Percentiles rank a stretch among this genome's conserved stretches.
Conservation (phyloP, 2,113 vertebrate species). For the Microtus oregoni region DNA sequence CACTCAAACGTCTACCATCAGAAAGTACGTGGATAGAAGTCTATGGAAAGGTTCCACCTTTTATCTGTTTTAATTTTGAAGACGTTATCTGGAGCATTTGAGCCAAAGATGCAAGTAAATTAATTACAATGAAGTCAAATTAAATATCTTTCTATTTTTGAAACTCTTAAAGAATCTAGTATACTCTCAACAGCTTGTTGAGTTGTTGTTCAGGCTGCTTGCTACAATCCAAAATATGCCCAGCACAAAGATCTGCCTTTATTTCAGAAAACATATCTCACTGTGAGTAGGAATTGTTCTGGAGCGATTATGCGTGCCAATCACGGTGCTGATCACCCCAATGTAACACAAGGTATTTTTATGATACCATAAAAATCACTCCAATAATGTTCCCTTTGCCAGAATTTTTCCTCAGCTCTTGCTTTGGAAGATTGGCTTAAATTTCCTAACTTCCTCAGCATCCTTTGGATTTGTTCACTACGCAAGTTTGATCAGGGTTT, state of each 20-base stretch:
- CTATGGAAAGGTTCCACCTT: neutral
- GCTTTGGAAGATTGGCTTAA: conserved; percentile 24
- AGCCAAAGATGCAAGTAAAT: conserved; percentile 5
- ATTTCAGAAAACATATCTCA: neutral
- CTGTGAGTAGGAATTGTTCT: neutral
- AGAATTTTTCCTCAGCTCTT: conserved; percentile 8
- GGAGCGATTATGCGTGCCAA: neutral
- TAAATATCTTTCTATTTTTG: neutral
- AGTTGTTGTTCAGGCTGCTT: neutral
- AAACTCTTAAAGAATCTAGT: neutral
- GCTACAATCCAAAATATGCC: neutral
- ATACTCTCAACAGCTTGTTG: neutral
- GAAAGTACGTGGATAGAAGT: neutral
- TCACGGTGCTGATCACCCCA: neutral
- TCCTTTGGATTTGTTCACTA: neutral
- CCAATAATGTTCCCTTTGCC: neutral
- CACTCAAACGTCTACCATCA: conserved; percentile 8
- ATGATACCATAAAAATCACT: neutral
- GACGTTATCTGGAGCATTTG: neutral
- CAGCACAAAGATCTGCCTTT: neutral
- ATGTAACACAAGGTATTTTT: neutral
- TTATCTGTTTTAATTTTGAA: conserved; percentile 45
- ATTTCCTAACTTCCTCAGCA: neutral
- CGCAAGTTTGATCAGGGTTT: neutral
- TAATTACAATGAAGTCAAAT: neutral